Evolutionary conservation across 2,113 vertebrate species (phyloP).

Genomic region (Ellobius talpinus): DNA sequence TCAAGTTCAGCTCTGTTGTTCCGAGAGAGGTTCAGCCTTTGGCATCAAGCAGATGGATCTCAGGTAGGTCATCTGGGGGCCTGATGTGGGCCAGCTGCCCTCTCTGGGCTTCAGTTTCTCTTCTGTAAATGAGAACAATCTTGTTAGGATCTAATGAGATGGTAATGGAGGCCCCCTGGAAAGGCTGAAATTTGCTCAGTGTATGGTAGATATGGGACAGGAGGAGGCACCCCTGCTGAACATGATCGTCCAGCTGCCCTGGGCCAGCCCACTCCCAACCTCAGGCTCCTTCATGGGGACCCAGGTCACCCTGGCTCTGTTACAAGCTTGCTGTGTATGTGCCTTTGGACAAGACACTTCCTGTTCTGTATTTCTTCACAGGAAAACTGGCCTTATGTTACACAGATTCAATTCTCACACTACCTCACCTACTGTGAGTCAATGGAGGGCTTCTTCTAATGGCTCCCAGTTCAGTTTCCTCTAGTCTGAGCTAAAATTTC

Average conservation of each 20-base stretch:
- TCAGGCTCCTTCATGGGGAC: background rate
- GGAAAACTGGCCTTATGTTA: background rate
- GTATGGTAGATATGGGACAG: background rate
- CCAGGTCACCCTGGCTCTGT: background rate
- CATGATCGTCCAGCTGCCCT: background rate
- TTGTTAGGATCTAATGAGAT: background rate
- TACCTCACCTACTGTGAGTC: background rate
- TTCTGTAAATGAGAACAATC: background rate
- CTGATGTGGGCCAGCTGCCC: background rate
- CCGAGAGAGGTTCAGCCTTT: background rate
- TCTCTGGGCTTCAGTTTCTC: background rate
- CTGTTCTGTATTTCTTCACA: background rate
- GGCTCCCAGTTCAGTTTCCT: background rate
- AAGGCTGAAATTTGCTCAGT: background rate
- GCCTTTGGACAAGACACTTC: background rate
- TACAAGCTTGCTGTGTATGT: background rate
- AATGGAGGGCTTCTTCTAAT: background rate
- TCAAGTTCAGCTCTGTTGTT: background rate
- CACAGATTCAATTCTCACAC: background rate
- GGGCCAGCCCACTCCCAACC: background rate
- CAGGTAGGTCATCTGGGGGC: background rate
- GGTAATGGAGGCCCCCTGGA: background rate
- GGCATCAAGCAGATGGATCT: background rate
- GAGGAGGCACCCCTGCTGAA: background rate
- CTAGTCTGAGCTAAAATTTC: conserved; percentile 21